A percentile compares a stretch with the other conserved stretches of the same genome.
phyloP scores from a whole-genome alignment of 2,113 vertebrate genomes.

The Syrrhaptes paradoxus region DNA sequence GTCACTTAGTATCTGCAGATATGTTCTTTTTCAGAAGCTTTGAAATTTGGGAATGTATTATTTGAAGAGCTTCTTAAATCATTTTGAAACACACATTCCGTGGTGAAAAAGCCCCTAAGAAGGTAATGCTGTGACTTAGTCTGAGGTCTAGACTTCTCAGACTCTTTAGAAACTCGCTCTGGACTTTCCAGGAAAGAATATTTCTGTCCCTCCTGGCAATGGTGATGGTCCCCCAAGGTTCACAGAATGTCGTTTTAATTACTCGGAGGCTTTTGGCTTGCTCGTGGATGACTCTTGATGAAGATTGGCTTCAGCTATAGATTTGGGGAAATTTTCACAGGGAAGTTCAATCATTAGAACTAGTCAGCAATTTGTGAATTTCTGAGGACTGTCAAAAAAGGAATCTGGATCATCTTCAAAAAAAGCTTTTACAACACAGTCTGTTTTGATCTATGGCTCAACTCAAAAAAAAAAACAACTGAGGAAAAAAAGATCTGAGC shows the following conservation, averaged over 20 bases:
- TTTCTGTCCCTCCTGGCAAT: not conserved
- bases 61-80: not conserved
- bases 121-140: not conserved
- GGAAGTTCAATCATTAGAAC: not conserved
- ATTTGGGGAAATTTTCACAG: not conserved
- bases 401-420: slow-evolving; percentile 52
- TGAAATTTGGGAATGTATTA: not conserved
- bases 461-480: not conserved
- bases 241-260: not conserved
- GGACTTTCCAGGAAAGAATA: not conserved
- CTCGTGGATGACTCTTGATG: not conserved
- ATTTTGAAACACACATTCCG: not conserved
- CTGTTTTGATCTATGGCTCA: slow-evolving; percentile 39
- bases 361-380: slow-evolving; percentile 25
- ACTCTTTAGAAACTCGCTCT: not conserved
- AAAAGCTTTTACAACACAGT: slow-evolving; percentile 47
- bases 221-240: not conserved
- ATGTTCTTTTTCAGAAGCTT: not conserved
- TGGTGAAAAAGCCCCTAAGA: not conserved
- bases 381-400: slow-evolving; percentile 17
- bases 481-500: not conserved
- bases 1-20: fast-evolving
- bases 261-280: not conserved
- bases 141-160: not conserved
- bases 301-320: not conserved